A percentile compares a stretch with the other conserved stretches of the same genome.
Conservation (phyloP, 2,113 vertebrate species). For the Lophochroa leadbeateri region DNA sequence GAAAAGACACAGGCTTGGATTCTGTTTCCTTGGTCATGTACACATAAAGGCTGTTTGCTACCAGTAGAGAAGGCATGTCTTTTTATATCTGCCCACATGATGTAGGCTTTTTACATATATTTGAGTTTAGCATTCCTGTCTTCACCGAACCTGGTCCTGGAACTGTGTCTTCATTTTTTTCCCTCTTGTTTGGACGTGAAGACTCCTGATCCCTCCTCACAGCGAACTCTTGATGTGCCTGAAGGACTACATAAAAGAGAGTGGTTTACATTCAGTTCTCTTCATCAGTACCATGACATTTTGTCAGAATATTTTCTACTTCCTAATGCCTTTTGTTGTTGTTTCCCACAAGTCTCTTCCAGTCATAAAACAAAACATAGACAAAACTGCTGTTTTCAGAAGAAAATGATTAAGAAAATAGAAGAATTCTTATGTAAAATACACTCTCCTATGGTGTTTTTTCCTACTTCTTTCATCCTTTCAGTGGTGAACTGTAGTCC, state of each 20-base stretch:
- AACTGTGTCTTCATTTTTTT: not conserved
- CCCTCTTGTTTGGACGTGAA: not conserved
- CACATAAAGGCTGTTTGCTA: not conserved
- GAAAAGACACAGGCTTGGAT: not conserved
- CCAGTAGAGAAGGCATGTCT: not conserved
- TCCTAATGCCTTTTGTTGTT: not conserved
- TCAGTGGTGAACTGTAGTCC: not conserved
- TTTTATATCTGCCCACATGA: not conserved
- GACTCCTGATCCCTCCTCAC: not conserved
- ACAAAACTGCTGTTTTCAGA: not conserved
- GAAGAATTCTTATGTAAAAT: not conserved
- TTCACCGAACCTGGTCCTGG: not conserved
- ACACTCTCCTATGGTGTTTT: fast-evolving
- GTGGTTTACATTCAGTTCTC: not conserved
- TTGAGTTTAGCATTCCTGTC: not conserved
- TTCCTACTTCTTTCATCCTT: not conserved
- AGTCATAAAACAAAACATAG: not conserved
- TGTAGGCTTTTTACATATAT: not conserved
- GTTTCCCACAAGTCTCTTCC: not conserved
- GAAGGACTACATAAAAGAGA: not conserved
- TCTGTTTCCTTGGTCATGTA: not conserved
- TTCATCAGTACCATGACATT: not conserved
- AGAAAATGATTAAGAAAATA: not conserved
- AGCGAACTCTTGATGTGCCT: not conserved
- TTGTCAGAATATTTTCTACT: not conserved